These are phyloP conservation scores for Euura saliciscinereae DNA, from an alignment of 1,140 invertebrate genomes.

Conservation along the genomic window DNA sequence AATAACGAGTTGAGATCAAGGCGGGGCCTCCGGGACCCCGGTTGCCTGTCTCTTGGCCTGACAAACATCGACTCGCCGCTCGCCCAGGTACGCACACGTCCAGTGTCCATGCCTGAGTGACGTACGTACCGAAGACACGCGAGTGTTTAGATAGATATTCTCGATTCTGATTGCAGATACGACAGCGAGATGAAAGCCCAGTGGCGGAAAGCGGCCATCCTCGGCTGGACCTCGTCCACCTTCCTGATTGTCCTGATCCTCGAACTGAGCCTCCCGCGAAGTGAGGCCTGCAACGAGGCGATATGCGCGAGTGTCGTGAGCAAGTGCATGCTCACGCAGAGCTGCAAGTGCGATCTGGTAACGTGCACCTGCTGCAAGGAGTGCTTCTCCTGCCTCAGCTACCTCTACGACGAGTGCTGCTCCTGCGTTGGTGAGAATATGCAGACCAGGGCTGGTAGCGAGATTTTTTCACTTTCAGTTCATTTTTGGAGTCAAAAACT, in stretches of 20 bases:
- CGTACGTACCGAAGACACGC: too few species aligned
- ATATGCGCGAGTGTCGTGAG: conserved; percentile 93
- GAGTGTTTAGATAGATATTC: too few species aligned
- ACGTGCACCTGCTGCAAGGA: conserved; percentile 92
- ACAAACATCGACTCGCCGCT: not conserved
- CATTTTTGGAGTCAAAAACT: not conserved
- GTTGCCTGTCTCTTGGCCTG: not conserved
- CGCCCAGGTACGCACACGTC: too few species aligned
- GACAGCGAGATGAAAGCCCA: not conserved
- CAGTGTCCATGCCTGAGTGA: too few species aligned
- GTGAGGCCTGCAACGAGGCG: conserved; percentile 79
- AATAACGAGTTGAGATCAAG: conserved; percentile 4
- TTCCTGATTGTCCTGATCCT: conserved; percentile 30
- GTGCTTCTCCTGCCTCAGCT: conserved; percentile 87
- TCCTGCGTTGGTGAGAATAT: conserved; percentile 86
- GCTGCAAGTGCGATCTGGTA: conserved; percentile 89
- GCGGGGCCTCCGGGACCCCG: not conserved
- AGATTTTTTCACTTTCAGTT: conserved; percentile 9
- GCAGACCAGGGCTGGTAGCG: conserved; percentile 11
- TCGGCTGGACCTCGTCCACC: conserved; percentile 31
- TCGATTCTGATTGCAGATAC: too few species aligned
- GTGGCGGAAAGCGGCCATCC: conserved; percentile 29
- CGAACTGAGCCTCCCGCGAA: conserved; percentile 15
- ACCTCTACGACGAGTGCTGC: conserved; percentile 91
- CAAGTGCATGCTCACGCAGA: conserved; percentile 94